phyloP scores from a whole-genome alignment of 1,140 invertebrate genomes.

The Cotesia typhae region DNA sequence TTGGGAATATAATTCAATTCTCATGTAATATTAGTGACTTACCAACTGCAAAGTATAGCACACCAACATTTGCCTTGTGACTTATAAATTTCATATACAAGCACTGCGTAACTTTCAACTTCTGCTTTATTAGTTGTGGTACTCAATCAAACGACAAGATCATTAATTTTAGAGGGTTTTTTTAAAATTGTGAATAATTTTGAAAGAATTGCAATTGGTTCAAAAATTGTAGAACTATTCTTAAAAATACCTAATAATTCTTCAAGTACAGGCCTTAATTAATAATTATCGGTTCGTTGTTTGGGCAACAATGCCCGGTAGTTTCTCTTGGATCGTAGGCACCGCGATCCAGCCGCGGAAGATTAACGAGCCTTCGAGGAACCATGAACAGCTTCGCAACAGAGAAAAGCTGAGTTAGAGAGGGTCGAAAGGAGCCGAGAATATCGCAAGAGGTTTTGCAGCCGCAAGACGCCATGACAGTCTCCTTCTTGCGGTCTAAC shows the following conservation, averaged over 20 bases:
- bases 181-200: too few relatives aligned
- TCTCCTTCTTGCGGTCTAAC: slow-evolving; percentile 53
- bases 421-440: background rate
- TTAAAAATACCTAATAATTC: too few relatives aligned
- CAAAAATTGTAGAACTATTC: background rate
- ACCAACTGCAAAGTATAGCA: too few relatives aligned
- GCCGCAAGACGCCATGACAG: slow-evolving; percentile 41
- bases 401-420: background rate
- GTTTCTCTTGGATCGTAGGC: background rate
- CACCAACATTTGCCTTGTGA: too few relatives aligned
- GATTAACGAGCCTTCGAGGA: slow-evolving; percentile 11
- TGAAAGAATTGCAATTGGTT: too few relatives aligned
- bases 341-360: background rate
- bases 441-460: slow-evolving; percentile 37
- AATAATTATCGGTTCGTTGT: slow-evolving; percentile 18
- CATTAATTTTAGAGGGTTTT: too few relatives aligned
- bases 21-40: too few relatives aligned
- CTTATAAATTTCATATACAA: background rate
- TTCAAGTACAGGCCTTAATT: background rate
- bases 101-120: too few relatives aligned
- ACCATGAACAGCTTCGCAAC: background rate
- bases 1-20: background rate
- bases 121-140: too few relatives aligned
- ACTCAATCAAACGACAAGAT: too few relatives aligned
- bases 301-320: background rate